These are phyloP conservation scores for Vultur gryphus DNA, from an alignment of 2,797 vertebrate species.

Conservation along the genomic window DNA sequence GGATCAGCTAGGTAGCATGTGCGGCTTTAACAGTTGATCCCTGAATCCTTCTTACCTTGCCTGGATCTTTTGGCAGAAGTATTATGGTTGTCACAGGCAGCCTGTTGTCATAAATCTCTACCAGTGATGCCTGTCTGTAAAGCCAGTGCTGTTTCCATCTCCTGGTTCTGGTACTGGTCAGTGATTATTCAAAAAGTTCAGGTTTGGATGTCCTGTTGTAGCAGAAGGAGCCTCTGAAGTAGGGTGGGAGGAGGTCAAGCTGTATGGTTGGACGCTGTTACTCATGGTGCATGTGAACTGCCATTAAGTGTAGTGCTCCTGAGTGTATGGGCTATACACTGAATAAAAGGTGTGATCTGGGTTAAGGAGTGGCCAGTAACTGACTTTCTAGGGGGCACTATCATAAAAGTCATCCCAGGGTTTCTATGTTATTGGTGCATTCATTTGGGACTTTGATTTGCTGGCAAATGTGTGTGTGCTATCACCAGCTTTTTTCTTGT, in stretches of 20 bases:
- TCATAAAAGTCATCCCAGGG: neutral
- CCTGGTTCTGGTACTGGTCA: neutral
- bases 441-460: neutral
- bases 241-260: neutral
- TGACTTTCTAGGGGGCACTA: neutral
- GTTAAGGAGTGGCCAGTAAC: neutral
- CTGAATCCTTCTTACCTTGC: neutral
- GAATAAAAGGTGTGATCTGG: neutral
- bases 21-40: neutral
- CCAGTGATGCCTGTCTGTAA: neutral
- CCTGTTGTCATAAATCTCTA: neutral
- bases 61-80: neutral
- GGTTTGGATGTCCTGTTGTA: neutral
- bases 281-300: neutral
- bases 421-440: neutral
- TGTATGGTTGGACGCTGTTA: neutral
- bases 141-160: neutral
- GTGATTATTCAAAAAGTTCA: neutral
- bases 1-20: neutral
- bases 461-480: neutral
- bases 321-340: accelerated
- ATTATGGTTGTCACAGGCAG: neutral
- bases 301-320: neutral
- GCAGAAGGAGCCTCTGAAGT: neutral
- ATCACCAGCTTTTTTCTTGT: neutral